phyloP scores from a whole-genome alignment of 2,888 invertebrate species.

The Leucophenga maculata region DNA sequence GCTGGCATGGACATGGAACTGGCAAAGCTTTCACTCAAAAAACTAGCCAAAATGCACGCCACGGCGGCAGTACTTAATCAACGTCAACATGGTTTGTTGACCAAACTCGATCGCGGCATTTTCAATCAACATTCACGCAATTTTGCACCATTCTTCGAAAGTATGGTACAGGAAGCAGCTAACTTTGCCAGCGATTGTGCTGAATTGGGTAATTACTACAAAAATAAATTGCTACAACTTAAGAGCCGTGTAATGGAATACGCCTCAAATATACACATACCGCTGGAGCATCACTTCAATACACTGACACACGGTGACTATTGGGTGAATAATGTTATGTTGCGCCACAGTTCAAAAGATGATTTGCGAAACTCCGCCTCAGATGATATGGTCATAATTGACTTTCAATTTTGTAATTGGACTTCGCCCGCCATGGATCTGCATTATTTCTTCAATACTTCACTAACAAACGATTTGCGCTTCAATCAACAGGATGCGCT shows the following conservation, averaged over 20 bases:
- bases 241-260: conserved; percentile 61
- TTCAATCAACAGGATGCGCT: conserved; percentile 46
- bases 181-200: conserved; percentile 55
- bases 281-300: conserved; percentile 47
- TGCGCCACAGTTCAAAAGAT: conserved; percentile 43
- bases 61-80: conserved; percentile 72
- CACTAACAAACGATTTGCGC: conserved; percentile 46
- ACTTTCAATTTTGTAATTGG: conserved; percentile 55
- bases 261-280: conserved; percentile 55
- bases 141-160: conserved; percentile 57
- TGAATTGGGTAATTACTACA: conserved; percentile 57
- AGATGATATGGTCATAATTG: conserved; percentile 60
- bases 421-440: conserved; percentile 53
- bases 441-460: conserved; percentile 53
- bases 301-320: conserved; percentile 67
- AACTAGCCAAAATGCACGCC: conserved; percentile 74
- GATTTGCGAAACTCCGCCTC: background rate
- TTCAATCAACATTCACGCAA: conserved; percentile 63
- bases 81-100: conserved; percentile 52
- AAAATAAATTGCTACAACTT: conserved; percentile 58
- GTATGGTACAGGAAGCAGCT: conserved; percentile 54
- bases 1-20: conserved; percentile 70
- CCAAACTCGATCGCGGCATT: conserved; percentile 62
- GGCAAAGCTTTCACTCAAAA: conserved; percentile 65
- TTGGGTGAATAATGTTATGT: conserved; percentile 69